Evolutionary conservation across 2,888 invertebrate genomes (phyloP), one percentile per base, ranked within the genome.

Genomic region (Baccha elongata): DNA sequence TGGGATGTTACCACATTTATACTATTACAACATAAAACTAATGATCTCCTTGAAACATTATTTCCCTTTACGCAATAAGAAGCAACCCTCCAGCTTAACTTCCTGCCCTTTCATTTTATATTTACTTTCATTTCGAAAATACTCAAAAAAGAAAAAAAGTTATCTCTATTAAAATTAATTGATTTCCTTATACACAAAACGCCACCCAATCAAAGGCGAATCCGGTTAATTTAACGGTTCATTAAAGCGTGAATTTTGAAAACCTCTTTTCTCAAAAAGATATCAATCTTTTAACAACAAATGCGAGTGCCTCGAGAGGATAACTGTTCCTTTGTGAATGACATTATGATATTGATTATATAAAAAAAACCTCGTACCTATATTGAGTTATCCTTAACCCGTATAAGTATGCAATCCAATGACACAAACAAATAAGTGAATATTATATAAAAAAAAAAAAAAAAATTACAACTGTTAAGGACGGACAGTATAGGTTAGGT

Each of bases 191-290:
- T 13, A 23, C 21, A 40, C 10, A 58, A 40, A 40, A 10, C 29
- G 4, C 19, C 35, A 15, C 37, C 55, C 13, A 58, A 23, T 58
- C 40, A 40, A 7, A 40, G 23, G 6, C 40, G 44, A 42, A 52
- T 44, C 17, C 40, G 42, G 7, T 60, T 52, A 75, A 75, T 75
- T 75, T 60, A 44, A 52, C 23, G 60, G 42, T 68, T 67, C 67
- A 60, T 67, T 75, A 52, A 68, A 67, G 67, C 58, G 74, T 67
- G 67, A 58, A 67, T 58, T 64, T 58, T 74, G 74, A 52, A 48
- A 65, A 58, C 13, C 21, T 40, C n/a, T 46, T 19, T 32, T n/a
- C 15, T 13, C 15, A 42, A n/a, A 35, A 19, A 29, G 58, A 60
- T 68, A 67, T 23, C 48, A 40, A 68, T 44, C 74, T 48, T 7